Evolutionary conservation across 1,140 invertebrate genomes (phyloP).

Genomic region (Linepithema humile): DNA sequence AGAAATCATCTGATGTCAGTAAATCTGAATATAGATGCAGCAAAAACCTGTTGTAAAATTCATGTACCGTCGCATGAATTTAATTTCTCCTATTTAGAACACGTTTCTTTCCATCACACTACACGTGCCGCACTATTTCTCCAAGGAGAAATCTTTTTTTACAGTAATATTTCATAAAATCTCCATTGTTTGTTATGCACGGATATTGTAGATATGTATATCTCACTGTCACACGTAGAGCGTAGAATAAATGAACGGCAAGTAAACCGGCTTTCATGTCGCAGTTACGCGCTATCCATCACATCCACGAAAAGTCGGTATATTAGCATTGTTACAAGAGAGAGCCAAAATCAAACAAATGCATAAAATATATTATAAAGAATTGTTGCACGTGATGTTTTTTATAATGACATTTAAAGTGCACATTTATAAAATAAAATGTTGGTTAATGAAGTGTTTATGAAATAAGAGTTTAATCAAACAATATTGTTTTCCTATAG

Average conservation of each 20-base stretch:
- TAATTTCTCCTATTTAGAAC: conserved; percentile 24
- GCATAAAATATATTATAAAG: conserved; percentile 2
- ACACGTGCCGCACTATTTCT: background rate
- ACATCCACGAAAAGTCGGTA: conserved; percentile 2
- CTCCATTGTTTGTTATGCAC: background rate
- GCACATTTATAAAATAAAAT: background rate
- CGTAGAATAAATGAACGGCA: conserved; percentile 14
- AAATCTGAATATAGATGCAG: background rate
- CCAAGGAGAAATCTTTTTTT: background rate
- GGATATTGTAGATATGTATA: conserved; percentile 12
- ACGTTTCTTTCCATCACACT: background rate
- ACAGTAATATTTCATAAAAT: conserved; percentile 39
- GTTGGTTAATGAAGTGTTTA: too few relatives aligned
- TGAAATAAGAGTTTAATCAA: too few relatives aligned
- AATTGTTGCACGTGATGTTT: background rate
- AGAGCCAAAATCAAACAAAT: conserved; percentile 11
- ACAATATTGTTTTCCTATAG: background rate
- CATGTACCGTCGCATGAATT: background rate
- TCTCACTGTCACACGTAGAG: background rate
- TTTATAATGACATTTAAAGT: background rate
- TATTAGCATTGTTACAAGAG: conserved; percentile 28
- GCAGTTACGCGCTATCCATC: background rate
- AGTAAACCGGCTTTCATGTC: background rate
- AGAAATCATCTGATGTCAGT: background rate
- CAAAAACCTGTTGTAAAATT: conserved; percentile 26